Base-by-base conservation (phyloP, 2,797 vertebrate species). In the Poecilia gillii region DNA sequence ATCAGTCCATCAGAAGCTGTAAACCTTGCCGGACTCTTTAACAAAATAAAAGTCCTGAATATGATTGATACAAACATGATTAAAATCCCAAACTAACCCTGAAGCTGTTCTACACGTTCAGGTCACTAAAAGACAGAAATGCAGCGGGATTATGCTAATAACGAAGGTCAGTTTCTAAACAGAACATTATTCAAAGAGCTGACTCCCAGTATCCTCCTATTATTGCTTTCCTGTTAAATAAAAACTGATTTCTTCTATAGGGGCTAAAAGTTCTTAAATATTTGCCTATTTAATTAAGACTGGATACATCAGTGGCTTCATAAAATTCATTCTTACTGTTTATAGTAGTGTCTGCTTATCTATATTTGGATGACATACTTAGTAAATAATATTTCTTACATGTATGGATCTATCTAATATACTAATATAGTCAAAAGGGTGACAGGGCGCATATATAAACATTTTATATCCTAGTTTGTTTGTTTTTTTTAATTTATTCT, bases 211-310 rank as follows among this genome's bases (percentile, higher is more conserved):
- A 85, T 90, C 87, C 85, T 90, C 82, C 81, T 88, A 88, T 95
- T 96, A 96, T 96, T 96, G 96, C 96, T 96, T 92, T 94, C 93
- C 87, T 94, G 86, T 93, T 88, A 91, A 80, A 80, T 93, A 95
- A 91, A 91, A 91, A 88, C 84, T 47, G 87, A 86, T 90, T 91
- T 85, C 81, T 82, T 83, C 75, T 88, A 89, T 78, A 74, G 82
- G 90, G 88, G 82, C 64, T 85, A 81, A 88, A 39, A n/a, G 77
- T 90, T 91, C 90, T 89, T 89, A 93, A 90, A 92, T 78, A 80
- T 84, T 85, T 28, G 68, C 73, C 74, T 79, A 90, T 85, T 83
- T 73, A 89, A 78, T 85, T 79, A 79, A 87, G 75, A 85, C 77
- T 91, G 85, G 85, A 86, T 91, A 92, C 88, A 93, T 90, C 85